Evolutionary conservation across 53 echinoderm and acorn worm genomes (phyloP).

Genomic region (Henricia sp.): DNA sequence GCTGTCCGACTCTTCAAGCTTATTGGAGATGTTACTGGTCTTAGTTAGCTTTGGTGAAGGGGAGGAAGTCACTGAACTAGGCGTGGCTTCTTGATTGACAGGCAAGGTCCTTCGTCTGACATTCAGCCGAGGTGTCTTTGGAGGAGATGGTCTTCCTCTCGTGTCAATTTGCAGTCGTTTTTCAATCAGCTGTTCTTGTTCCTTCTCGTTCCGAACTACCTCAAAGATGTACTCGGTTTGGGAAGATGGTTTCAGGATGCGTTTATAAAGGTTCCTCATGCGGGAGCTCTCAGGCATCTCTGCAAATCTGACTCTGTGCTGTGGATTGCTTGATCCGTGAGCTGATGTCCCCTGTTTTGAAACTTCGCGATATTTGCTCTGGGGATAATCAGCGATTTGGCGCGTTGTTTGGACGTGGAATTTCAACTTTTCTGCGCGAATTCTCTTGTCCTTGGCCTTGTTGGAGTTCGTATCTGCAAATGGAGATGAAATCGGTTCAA

Average conservation of each 20-base stretch:
- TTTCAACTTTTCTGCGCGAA: not conserved
- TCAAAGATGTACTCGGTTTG: conserved; percentile 71
- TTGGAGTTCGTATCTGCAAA: conserved; percentile 14
- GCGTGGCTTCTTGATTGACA: not conserved
- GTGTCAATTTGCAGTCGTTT: conserved; percentile 21
- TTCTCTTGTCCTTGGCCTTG: conserved; percentile 16
- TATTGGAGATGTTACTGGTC: not conserved
- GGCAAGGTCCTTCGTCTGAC: conserved; percentile 3
- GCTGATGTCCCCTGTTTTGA: not conserved
- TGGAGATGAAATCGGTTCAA: no score
- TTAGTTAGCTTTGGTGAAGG: conserved; percentile 32
- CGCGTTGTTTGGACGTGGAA: not conserved
- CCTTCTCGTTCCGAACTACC: conserved; percentile 66
- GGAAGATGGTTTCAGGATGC: conserved; percentile 71
- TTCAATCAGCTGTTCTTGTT: conserved; percentile 52
- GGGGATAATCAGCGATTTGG: not conserved
- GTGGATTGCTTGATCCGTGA: conserved; percentile 4
- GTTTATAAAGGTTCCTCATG: conserved; percentile 82
- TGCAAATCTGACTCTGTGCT: not conserved
- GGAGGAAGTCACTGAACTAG: not conserved
- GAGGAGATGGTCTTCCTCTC: conserved; percentile 6
- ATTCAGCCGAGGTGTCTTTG: conserved; percentile 26
- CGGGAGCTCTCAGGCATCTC: conserved; percentile 53
- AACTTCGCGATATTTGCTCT: not conserved
- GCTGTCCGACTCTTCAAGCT: conserved; percentile 9